A percentile compares a stretch with the other conserved stretches of the same genome.
Conservation (phyloP, 2,113 vertebrate species). For the Cervus canadensis region DNA sequence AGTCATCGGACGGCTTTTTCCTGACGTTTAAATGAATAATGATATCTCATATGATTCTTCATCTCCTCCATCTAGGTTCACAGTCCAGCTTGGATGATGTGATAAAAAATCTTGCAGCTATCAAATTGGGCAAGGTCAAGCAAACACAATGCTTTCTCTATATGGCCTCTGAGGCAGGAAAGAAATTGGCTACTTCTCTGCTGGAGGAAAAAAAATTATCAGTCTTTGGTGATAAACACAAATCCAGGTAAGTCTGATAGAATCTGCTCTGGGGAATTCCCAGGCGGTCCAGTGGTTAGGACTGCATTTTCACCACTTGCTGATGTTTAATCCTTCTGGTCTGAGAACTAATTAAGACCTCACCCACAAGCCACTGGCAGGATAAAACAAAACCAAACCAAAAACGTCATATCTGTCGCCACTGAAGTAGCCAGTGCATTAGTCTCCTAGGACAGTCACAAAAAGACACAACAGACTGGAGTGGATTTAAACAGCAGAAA, state of each 20-base stretch:
- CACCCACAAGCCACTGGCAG: background rate
- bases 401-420: background rate
- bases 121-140: background rate
- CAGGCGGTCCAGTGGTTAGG: background rate
- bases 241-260: background rate
- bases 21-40: background rate
- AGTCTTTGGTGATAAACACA: fast-evolving
- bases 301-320: no score
- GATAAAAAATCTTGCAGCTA: conserved; percentile 21
- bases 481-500: background rate
- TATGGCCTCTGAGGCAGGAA: background rate
- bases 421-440: background rate
- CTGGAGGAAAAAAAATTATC: background rate
- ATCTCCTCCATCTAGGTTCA: background rate
- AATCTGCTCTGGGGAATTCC: background rate
- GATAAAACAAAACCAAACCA: background rate
- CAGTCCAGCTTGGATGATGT: background rate
- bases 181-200: background rate
- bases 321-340: background rate
- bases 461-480: background rate
- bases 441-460: background rate
- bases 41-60: background rate
- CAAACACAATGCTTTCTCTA: background rate
- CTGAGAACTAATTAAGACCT: background rate
- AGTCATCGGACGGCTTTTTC: background rate